phyloP scores from a whole-genome alignment of 2,888 invertebrate species.

The Hedychridium roseum region DNA sequence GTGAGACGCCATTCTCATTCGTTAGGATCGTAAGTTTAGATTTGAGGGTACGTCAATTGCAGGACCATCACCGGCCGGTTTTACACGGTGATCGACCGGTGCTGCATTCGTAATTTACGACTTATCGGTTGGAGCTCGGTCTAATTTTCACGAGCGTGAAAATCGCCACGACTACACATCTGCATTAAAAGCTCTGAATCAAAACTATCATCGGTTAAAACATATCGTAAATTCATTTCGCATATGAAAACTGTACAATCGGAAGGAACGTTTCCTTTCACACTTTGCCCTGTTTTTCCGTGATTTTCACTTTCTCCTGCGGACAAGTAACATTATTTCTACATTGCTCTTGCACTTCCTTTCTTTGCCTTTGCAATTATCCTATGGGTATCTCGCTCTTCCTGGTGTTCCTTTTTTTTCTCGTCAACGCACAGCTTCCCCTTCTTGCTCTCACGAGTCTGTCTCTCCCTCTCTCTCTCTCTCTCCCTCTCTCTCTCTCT shows the following conservation, averaged over 20 bases:
- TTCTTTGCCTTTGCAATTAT: background rate
- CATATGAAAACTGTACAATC: too few relatives aligned
- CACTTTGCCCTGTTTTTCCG: too few relatives aligned
- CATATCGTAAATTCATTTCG: too few relatives aligned
- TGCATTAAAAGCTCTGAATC: too few relatives aligned
- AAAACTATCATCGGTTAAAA: too few relatives aligned
- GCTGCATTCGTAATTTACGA: conserved; percentile 47
- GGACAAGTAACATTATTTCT: too few relatives aligned
- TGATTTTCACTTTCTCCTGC: too few relatives aligned
- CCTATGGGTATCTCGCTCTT: background rate
- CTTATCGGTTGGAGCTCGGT: conserved; percentile 35
- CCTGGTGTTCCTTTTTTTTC: background rate
- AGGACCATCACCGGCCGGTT: conserved; percentile 28
- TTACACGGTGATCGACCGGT: conserved; percentile 29
- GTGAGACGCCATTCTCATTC: background rate
- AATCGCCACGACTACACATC: conserved; percentile 39
- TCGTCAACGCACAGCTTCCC: background rate
- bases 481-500: conserved; percentile 5
- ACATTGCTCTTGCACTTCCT: background rate
- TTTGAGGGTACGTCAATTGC: conserved; percentile 33
- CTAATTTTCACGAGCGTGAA: conserved; percentile 40
- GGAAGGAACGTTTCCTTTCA: too few relatives aligned
- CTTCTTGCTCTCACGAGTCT: background rate
- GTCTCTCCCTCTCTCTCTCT: background rate
- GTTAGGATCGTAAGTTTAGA: conserved; percentile 23